Conservation (phyloP, 2,113 vertebrate genomes). For the Hydropotes inermis region DNA sequence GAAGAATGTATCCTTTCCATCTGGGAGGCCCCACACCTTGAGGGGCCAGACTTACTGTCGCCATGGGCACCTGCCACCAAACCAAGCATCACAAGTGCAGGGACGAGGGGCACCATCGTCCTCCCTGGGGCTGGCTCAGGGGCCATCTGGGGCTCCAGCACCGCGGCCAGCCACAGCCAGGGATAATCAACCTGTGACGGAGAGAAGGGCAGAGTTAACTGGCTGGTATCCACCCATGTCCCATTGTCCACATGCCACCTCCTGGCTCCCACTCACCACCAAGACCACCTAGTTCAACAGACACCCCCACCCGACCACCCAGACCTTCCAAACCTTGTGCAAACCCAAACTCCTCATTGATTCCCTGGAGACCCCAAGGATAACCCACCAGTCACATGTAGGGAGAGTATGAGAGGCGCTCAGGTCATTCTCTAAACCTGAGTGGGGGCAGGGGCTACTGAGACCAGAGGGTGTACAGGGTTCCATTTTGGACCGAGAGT, state of each 20-base stretch:
- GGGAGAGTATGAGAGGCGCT: not conserved
- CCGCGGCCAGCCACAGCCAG: slow-evolving; percentile 17
- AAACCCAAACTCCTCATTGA: not conserved
- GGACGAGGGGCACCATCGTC: slow-evolving; percentile 69
- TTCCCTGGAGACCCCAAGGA: not conserved
- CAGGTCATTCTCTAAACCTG: not conserved
- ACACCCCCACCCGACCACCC: not conserved
- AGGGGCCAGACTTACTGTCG: slow-evolving; percentile 71
- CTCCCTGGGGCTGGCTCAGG: slow-evolving; percentile 42
- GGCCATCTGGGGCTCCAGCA: slow-evolving; percentile 56
- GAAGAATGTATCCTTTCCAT: not conserved
- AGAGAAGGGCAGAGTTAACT: slow-evolving; percentile 52
- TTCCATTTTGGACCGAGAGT: not conserved
- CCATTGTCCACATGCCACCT: not conserved
- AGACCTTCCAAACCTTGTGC: not conserved
- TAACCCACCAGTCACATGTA: not conserved
- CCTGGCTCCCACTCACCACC: not conserved
- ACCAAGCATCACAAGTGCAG: slow-evolving; percentile 67
- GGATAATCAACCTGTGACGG: slow-evolving; percentile 52
- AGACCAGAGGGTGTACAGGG: not conserved
- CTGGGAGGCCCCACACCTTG: not conserved
- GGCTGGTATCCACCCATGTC: not conserved
- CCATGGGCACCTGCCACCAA: slow-evolving; percentile 60
- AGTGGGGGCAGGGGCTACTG: not conserved
- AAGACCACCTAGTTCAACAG: not conserved